Conservation (phyloP, 2,797 vertebrate species). For the Rousettus madagascariensis region DNA sequence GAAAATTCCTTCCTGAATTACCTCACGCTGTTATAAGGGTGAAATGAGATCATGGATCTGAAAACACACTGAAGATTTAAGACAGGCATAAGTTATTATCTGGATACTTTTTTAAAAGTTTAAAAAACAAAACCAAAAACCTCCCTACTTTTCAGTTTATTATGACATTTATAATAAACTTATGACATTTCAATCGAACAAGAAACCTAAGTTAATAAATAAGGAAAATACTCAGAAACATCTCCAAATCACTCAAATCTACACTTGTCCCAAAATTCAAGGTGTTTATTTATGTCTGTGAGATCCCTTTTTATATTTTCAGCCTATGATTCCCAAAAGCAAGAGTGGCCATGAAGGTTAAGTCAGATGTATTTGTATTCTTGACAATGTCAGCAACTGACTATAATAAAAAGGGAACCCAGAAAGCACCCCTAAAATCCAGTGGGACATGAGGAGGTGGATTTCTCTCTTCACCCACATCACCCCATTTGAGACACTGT, state of each 20-base stretch:
- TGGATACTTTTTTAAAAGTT: neutral
- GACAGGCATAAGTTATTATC: neutral
- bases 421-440: neutral
- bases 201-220: neutral
- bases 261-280: neutral
- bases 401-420: neutral
- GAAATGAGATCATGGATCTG: constrained; percentile 19
- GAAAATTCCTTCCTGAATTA: constrained; percentile 19
- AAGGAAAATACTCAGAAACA: neutral
- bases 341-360: neutral
- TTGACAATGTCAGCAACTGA: neutral
- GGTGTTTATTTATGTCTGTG: neutral
- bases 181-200: neutral
- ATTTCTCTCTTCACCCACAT: neutral
- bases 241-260: constrained; percentile 4
- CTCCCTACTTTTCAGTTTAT: neutral
- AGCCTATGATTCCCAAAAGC: neutral
- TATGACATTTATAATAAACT: neutral
- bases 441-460: rapidly evolving
- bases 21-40: neutral
- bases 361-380: constrained; percentile 18
- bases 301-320: neutral
- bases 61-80: neutral
- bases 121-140: neutral
- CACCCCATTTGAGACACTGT: constrained; percentile 36